These are phyloP conservation scores for Oryzias woworae DNA, from an alignment of 2,113 vertebrate genomes.

Conservation along the genomic window DNA sequence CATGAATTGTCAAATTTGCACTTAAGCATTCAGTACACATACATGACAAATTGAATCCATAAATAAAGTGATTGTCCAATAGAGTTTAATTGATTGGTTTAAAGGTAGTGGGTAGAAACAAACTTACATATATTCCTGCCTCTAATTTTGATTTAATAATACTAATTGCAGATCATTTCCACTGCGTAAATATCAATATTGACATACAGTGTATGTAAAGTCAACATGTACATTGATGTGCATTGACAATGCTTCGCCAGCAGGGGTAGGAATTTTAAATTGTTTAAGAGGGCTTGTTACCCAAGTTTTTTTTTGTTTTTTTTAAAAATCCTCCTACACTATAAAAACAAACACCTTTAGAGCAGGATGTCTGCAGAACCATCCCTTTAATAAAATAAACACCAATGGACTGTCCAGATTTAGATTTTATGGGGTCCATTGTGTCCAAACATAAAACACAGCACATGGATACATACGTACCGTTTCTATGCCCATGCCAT, in stretches of 20 bases:
- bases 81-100: no score
- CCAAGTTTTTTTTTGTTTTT: conserved; percentile 22
- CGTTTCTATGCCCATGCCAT: conserved; percentile 90
- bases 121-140: no score
- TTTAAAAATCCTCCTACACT: conserved; percentile 47
- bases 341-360: conserved; percentile 54
- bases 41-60: no score
- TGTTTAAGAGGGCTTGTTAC: conserved; percentile 12
- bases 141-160: no score
- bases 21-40: no score
- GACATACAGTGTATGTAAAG: not conserved
- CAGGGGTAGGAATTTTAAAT: conserved; percentile 76
- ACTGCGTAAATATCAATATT: no score
- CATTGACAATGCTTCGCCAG: conserved; percentile 55
- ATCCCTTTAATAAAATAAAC: conserved; percentile 46
- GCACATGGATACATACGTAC: conserved; percentile 75
- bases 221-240: conserved; percentile 13
- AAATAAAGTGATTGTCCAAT: no score
- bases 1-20: no score
- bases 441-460: conserved; percentile 24
- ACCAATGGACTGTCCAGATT: conserved; percentile 18
- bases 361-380: conserved; percentile 47
- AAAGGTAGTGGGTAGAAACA: no score
- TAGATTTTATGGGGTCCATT: conserved; percentile 19
- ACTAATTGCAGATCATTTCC: no score